Evolutionary conservation across 2,888 invertebrate genomes (phyloP).

Genomic region (Leptinotarsa peninsularis): DNA sequence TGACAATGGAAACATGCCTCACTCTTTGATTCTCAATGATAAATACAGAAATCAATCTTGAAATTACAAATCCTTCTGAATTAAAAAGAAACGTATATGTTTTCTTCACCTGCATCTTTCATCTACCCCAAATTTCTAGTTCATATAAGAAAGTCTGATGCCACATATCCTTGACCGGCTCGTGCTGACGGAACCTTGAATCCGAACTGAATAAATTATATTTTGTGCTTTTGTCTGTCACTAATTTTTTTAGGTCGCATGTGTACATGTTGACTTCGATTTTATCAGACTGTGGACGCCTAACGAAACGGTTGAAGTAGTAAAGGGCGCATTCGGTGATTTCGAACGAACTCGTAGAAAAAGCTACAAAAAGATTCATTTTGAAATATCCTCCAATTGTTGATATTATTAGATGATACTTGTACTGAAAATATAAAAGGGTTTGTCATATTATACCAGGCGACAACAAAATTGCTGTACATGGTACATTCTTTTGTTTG

Average conservation of each 20-base stretch:
- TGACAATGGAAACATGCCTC: too few relatives aligned
- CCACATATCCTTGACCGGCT: conserved; percentile 10
- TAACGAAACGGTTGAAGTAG: neutral
- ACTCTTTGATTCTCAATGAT: too few relatives aligned
- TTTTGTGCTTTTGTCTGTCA: conserved; percentile 10
- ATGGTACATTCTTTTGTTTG: too few relatives aligned
- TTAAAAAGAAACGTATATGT: neutral
- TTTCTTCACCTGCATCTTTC: neutral
- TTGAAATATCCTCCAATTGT: too few relatives aligned
- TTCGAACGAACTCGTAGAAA: neutral
- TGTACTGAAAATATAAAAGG: too few relatives aligned
- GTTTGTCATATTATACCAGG: too few relatives aligned
- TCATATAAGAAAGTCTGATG: conserved; percentile 3
- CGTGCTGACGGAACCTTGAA: conserved; percentile 8
- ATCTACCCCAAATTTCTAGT: neutral
- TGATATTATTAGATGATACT: too few relatives aligned
- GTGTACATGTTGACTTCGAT: neutral
- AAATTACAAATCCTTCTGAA: neutral
- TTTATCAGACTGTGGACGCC: neutral
- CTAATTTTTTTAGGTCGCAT: conserved; percentile 8
- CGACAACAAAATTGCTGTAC: too few relatives aligned
- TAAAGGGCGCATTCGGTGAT: neutral
- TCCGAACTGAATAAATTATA: conserved; percentile 7
- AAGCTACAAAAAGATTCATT: too few relatives aligned
- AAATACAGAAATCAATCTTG: too few relatives aligned